These are phyloP conservation scores for Ceratina japonica DNA, from an alignment of 1,140 invertebrate genomes.

Conservation along the genomic window DNA sequence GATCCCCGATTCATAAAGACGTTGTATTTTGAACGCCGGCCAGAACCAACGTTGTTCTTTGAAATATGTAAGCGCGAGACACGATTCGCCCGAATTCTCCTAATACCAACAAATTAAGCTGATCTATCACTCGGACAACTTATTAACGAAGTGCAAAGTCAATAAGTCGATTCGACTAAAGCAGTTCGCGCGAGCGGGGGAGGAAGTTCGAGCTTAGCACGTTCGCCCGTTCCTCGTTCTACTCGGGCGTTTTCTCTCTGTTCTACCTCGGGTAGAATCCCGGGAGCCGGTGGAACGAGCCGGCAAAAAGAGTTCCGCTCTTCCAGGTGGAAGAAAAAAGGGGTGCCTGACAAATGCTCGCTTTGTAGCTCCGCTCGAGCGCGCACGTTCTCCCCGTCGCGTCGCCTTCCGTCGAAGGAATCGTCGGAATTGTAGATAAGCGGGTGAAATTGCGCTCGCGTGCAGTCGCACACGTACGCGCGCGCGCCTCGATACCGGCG, in stretches of 20 bases:
- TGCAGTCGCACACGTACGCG: constrained; percentile 51
- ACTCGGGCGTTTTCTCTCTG: not conserved
- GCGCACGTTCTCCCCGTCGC: constrained; percentile 45
- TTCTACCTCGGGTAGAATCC: too few relatives aligned
- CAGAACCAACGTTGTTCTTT: not conserved
- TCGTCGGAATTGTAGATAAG: constrained; percentile 47
- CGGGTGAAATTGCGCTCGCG: not conserved
- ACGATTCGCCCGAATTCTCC: too few relatives aligned
- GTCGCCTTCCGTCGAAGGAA: not conserved
- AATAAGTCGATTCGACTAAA: too few relatives aligned
- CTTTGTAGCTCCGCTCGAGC: not conserved
- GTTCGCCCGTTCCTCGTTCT: too few relatives aligned
- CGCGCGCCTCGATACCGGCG: constrained; percentile 54
- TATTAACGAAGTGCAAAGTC: too few relatives aligned
- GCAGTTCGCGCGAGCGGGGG: too few relatives aligned
- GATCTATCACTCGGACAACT: too few relatives aligned
- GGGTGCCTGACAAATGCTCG: not conserved
- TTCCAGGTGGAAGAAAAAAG: not conserved
- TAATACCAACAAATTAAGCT: too few relatives aligned
- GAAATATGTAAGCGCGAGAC: not conserved
- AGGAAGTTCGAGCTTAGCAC: too few relatives aligned
- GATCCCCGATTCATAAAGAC: constrained; percentile 13
- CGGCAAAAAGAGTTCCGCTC: not conserved
- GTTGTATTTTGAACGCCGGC: constrained; percentile 6
- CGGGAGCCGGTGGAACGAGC: too few relatives aligned